Evolutionary conservation across 2,113 vertebrate species (phyloP).

Genomic region (Oreochromis niloticus): DNA sequence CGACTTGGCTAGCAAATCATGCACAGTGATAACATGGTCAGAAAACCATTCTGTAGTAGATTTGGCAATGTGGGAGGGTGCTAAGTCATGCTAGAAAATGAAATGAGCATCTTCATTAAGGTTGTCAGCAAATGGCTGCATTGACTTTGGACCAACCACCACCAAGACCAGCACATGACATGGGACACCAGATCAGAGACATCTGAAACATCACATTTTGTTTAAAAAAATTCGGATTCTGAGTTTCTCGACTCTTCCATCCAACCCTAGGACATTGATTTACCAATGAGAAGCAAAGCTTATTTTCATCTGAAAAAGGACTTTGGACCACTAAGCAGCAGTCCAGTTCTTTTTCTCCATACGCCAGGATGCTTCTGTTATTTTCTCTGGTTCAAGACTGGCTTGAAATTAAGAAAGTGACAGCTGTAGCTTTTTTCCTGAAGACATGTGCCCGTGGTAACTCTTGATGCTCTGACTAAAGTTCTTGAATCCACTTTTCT

Average conservation of each 20-base stretch:
- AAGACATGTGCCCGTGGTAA: not conserved
- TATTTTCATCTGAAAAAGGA: not conserved
- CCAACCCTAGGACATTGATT: not conserved
- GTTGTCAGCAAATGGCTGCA: not conserved
- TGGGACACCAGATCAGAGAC: accelerated
- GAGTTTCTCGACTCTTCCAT: not conserved
- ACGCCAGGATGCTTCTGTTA: not conserved
- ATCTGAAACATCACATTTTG: not conserved
- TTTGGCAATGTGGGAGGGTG: not conserved
- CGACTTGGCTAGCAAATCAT: not conserved
- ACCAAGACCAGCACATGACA: not conserved
- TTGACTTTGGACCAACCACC: not conserved
- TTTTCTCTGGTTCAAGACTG: not conserved
- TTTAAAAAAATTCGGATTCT: accelerated
- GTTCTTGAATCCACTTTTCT: not conserved
- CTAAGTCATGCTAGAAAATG: not conserved
- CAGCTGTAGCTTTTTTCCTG: not conserved
- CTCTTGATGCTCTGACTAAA: not conserved
- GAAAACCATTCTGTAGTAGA: not conserved
- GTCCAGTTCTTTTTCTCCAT: not conserved
- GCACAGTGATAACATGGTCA: not conserved
- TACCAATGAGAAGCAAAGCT: not conserved
- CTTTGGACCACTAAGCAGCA: not conserved
- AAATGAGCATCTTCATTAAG: not conserved
- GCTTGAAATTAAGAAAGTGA: not conserved